Conservation (phyloP, 2,797 vertebrate genomes). For the Falco novaeseelandiae region DNA sequence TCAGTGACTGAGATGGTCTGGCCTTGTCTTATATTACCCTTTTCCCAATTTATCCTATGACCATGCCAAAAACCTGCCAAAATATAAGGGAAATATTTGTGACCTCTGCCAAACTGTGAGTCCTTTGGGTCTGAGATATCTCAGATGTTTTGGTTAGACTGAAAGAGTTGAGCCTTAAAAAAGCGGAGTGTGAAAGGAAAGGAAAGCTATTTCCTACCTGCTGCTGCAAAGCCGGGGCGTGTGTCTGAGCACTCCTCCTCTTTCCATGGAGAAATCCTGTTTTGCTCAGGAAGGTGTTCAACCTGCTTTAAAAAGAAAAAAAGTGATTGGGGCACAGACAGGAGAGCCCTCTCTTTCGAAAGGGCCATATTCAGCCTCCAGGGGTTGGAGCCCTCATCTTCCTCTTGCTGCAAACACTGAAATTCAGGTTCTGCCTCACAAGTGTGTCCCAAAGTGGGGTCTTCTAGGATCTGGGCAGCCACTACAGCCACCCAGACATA, state of each 20-base stretch:
- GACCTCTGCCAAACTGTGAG: constrained; percentile 10
- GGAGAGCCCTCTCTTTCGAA: not conserved
- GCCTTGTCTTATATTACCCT: not conserved
- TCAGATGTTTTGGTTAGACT: not conserved
- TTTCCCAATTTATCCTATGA: not conserved
- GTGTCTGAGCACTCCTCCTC: not conserved
- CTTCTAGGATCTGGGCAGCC: not conserved
- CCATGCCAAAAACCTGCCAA: constrained; percentile 30
- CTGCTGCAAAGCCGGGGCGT: not conserved
- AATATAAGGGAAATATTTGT: constrained; percentile 35
- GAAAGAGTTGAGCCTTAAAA: not conserved
- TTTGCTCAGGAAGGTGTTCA: not conserved
- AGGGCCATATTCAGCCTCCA: not conserved
- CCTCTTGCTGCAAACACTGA: not conserved
- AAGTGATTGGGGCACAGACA: not conserved
- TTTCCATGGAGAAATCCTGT: not conserved
- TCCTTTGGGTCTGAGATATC: not conserved
- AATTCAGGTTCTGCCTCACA: not conserved
- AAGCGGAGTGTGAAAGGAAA: not conserved
- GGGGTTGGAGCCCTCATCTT: not conserved
- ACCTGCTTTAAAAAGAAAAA: not conserved
- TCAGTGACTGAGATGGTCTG: not conserved
- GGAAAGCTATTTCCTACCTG: not conserved
- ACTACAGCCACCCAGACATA: not conserved
- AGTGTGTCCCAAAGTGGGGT: not conserved